These are phyloP conservation scores for Columba janthina DNA, from an alignment of 2,113 vertebrate genomes.

Conservation along the genomic window DNA sequence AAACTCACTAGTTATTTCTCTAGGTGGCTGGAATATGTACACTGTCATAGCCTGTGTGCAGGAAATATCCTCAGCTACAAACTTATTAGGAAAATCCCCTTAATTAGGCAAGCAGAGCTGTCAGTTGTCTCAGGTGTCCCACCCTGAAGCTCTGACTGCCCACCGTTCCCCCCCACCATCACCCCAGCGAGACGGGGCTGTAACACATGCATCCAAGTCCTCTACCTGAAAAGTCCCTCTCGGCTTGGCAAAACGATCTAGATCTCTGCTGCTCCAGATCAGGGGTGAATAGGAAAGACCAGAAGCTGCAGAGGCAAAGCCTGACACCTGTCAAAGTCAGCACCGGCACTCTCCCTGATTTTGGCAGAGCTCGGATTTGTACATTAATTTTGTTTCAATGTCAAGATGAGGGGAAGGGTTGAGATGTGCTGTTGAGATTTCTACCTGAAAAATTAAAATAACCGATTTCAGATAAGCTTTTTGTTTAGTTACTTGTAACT, in stretches of 20 bases:
- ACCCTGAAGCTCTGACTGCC: background rate
- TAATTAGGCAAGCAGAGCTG: background rate
- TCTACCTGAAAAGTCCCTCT: background rate
- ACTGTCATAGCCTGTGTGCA: background rate
- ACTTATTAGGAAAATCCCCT: background rate
- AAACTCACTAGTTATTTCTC: background rate
- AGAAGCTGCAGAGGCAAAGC: background rate
- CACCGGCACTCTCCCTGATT: background rate
- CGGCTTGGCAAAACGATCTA: background rate
- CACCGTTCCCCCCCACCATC: no score
- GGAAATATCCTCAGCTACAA: background rate
- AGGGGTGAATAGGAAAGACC: background rate
- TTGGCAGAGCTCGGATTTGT: background rate
- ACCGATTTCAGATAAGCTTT: background rate
- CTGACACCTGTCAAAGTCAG: background rate
- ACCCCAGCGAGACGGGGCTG: background rate
- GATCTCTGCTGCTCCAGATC: background rate
- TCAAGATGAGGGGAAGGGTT: background rate
- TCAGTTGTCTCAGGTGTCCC: background rate
- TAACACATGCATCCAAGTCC: rapidly evolving
- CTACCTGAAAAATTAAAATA: constrained; percentile 7
- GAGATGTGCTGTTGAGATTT: background rate
- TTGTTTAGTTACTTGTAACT: background rate
- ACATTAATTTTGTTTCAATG: background rate
- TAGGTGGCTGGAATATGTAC: background rate